Percentiles rank a stretch among this genome's conserved stretches.
Evolutionary conservation across 2,888 invertebrate species (phyloP).

Genomic region (Idaea biselata): DNA sequence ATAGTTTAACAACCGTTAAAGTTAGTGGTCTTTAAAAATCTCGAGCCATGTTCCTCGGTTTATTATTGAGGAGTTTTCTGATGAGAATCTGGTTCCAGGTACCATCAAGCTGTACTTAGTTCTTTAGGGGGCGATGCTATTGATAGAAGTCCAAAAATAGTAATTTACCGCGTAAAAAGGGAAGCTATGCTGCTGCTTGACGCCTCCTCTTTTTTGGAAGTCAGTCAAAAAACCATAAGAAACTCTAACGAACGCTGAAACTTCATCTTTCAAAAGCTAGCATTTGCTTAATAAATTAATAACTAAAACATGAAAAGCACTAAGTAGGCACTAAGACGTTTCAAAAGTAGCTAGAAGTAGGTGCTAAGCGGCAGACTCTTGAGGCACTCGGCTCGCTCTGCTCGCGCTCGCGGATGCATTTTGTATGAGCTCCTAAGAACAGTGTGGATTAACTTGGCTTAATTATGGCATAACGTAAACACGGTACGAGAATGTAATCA

Average conservation of each 20-base stretch:
- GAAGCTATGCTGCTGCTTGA: too few species aligned
- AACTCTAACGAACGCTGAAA: background rate
- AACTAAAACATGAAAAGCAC: constrained; percentile 5
- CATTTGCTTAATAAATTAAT: constrained; percentile 13
- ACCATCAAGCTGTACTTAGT: too few species aligned
- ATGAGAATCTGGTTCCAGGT: too few species aligned
- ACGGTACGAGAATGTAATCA: constrained; percentile 63
- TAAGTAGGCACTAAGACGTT: constrained; percentile 18
- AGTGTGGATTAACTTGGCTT: constrained; percentile 72
- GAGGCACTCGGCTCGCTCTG: constrained; percentile 31
- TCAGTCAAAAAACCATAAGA: background rate
- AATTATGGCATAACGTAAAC: constrained; percentile 72
- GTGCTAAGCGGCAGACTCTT: constrained; percentile 20
- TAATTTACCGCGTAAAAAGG: too few species aligned
- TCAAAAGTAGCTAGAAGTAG: constrained; percentile 19
- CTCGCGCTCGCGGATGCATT: constrained; percentile 54
- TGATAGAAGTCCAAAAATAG: too few species aligned
- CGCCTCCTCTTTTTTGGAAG: too few species aligned
- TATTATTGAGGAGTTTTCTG: too few species aligned
- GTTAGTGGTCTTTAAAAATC: background rate
- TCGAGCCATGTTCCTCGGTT: background rate
- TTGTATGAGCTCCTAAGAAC: constrained; percentile 66
- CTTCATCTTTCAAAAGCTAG: background rate
- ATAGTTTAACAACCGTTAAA: too few species aligned
- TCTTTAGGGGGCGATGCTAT: too few species aligned